phyloP scores from a whole-genome alignment of 2,888 invertebrate species.

The Euproctis similis region DNA sequence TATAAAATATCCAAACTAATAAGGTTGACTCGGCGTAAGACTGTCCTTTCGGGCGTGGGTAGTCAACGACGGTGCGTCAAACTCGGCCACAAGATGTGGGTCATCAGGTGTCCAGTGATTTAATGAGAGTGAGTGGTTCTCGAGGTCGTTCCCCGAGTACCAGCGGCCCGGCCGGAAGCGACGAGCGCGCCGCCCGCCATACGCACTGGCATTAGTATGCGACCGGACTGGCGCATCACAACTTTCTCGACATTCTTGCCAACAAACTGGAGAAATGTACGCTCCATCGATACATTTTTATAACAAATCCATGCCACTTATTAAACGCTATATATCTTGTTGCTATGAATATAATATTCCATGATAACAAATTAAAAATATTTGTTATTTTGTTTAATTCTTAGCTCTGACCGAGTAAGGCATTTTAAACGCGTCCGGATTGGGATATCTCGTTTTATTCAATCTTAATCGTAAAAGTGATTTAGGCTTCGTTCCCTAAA shows the following conservation, averaged over 20 bases:
- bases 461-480: too few species aligned
- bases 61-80: constrained; percentile 18
- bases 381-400: too few species aligned
- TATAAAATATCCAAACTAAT: too few species aligned
- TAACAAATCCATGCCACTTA: constrained; percentile 20
- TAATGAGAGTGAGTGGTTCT: constrained; percentile 42
- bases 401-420: too few species aligned
- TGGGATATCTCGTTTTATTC: too few species aligned
- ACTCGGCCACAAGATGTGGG: constrained; percentile 56
- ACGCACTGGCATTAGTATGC: constrained; percentile 64
- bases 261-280: constrained; percentile 65
- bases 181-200: constrained; percentile 30
- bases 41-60: constrained; percentile 1
- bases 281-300: constrained; percentile 50
- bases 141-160: constrained; percentile 23
- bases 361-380: too few species aligned
- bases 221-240: constrained; percentile 59
- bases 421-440: too few species aligned
- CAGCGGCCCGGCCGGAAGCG: constrained; percentile 19
- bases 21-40: too few species aligned
- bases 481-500: too few species aligned
- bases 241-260: constrained; percentile 74
- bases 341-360: too few species aligned
- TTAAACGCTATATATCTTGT: too few species aligned
- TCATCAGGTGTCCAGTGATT: constrained; percentile 59